Evolutionary conservation across 1,140 invertebrate species (phyloP).

Genomic region (Drosophila simulans): DNA sequence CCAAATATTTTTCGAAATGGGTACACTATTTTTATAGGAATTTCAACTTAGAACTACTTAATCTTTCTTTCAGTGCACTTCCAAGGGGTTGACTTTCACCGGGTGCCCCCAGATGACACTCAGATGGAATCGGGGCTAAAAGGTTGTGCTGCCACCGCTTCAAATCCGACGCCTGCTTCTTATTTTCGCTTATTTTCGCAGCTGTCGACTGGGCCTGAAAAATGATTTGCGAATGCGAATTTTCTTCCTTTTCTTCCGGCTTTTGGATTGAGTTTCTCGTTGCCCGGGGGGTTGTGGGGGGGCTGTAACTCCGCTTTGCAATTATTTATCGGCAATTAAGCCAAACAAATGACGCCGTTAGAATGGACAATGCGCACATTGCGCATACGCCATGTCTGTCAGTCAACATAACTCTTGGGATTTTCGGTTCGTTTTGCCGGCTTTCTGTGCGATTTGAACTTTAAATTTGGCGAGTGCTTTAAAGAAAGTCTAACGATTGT

Average conservation of each 20-base stretch:
- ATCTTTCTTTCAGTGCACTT: constrained; percentile 1
- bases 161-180: constrained; percentile 36
- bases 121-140: constrained; percentile 44
- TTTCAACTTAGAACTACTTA: too few relatives aligned
- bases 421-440: neutral
- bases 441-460: neutral
- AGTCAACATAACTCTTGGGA: constrained; percentile 14
- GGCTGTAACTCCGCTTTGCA: constrained; percentile 34
- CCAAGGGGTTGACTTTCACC: constrained; percentile 50
- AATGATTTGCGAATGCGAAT: constrained; percentile 74
- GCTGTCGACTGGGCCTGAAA: constrained; percentile 75
- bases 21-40: neutral
- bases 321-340: constrained; percentile 78
- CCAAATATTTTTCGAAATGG: neutral
- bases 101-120: constrained; percentile 29
- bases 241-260: constrained; percentile 29
- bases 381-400: constrained; percentile 58
- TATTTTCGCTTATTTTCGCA: constrained; percentile 64
- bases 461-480: constrained; percentile 1
- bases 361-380: constrained; percentile 52
- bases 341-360: constrained; percentile 73
- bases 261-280: constrained; percentile 14
- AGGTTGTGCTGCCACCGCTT: constrained; percentile 60
- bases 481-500: neutral
- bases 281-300: neutral